Conservation (phyloP, 2,888 invertebrate species). For the Miltochrista miniata region DNA sequence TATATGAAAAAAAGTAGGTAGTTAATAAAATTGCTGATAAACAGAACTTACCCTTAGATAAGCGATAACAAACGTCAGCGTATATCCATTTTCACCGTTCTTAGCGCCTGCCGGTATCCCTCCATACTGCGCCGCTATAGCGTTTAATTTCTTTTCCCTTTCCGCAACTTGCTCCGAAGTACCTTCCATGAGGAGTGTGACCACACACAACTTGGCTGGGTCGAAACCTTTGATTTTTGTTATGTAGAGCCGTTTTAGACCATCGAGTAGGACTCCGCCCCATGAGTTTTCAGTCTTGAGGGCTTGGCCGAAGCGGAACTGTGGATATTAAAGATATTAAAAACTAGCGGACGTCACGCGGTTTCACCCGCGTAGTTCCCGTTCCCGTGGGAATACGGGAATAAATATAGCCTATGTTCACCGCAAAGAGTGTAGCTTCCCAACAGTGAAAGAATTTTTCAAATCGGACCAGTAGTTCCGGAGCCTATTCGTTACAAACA, state of each 20-base stretch:
- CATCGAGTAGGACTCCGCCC: constrained; percentile 88
- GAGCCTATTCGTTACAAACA: no score
- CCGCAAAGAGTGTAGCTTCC: no score
- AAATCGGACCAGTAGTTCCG: no score
- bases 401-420: no score
- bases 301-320: constrained; percentile 96
- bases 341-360: no score
- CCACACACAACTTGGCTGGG: constrained; percentile 91
- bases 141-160: constrained; percentile 86
- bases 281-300: constrained; percentile 85
- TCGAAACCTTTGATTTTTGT: constrained; percentile 95
- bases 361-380: no score
- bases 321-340: constrained; percentile 7
- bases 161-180: constrained; percentile 87
- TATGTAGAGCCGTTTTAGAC: constrained; percentile 93
- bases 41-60: constrained; percentile 91
- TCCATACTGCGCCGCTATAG: constrained; percentile 88
- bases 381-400: no score
- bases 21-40: no score
- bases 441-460: no score
- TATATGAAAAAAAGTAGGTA: no score
- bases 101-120: constrained; percentile 96
- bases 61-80: constrained; percentile 98
- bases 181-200: constrained; percentile 97
- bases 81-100: constrained; percentile 98